Base-by-base conservation (phyloP, 2,797 vertebrate species). In the Mus minutoides region DNA sequence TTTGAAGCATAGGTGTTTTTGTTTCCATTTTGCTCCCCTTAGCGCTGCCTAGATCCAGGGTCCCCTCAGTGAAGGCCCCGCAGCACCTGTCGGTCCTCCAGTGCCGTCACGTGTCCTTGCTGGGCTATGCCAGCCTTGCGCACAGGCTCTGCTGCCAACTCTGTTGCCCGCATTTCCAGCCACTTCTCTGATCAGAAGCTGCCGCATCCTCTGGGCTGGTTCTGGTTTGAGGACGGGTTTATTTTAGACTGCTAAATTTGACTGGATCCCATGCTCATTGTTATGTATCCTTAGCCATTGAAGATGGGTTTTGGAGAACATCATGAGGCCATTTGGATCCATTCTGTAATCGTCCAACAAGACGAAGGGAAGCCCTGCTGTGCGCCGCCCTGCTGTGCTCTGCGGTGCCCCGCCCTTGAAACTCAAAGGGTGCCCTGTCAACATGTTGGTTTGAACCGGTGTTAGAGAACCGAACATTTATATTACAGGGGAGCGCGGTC, bases 161-260 rank as follows among this genome's bases (percentile, higher is more conserved):
- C 73, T 19, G 22, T 54, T 60, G 73, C 34, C 52, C 46, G 13
- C 31, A 37, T 78, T 92, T 89, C 58, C 56, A 62, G 16, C n/a
- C 16, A 40, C 31, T 13, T 46, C 64, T 86, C 40, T 67, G 90
- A 89, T 73, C 90, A 88, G 82, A 95, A 69, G 79, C 60, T 76
- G 24, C 77, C 64, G 0, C 0, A 62, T n/a, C 94, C 62, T 58
- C 37, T 12, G 76, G 29, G 60, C 58, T 49, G 0, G 31, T 82
- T 46, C 37, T 49, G 14, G 11, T 78, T 56, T 7, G 82, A 89
- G 89, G 67, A 71, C 8, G 14, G 49, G 24, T 80, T 88, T 76
- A 56, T 91, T 96, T 94, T 37, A 29, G 92, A 71, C 60, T 40
- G 52, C 90, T 94, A 93, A 21, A 64, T 88, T 67, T 56, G 83